Conservation (phyloP, 2,113 vertebrate species). For the Saimiri boliviensis region DNA sequence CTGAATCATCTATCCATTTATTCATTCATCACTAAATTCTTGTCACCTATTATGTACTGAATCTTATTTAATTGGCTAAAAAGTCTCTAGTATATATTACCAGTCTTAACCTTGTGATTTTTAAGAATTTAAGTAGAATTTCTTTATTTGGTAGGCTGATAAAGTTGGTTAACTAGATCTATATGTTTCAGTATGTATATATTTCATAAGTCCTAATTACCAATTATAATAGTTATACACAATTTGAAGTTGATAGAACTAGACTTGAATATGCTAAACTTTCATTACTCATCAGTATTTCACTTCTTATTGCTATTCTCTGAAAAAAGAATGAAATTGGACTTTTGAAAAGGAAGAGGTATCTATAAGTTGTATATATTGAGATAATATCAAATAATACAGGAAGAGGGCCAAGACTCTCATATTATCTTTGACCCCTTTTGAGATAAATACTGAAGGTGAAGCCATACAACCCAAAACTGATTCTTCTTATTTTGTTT, state of each 20-base stretch:
- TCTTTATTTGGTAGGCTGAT: neutral
- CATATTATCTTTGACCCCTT: neutral
- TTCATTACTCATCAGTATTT: neutral
- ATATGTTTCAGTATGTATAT: conserved; percentile 1
- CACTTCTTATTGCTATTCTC: neutral
- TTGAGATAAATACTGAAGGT: neutral
- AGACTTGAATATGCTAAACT: neutral
- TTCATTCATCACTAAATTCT: neutral
- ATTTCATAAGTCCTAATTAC: neutral
- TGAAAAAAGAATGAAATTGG: neutral
- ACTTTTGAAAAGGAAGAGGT: neutral
- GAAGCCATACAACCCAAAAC: neutral
- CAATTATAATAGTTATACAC: neutral
- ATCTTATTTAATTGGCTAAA: conserved; percentile 13
- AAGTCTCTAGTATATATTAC: neutral
- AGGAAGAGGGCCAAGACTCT: neutral
- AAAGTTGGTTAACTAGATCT: neutral
- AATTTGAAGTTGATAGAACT: conserved; percentile 6
- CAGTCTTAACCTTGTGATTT: conserved; percentile 23
- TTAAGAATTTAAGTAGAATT: conserved; percentile 48
- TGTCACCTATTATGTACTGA: neutral
- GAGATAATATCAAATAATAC: neutral
- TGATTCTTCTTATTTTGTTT: conserved; percentile 18
- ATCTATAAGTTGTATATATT: neutral
- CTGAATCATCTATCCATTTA: neutral